Base-by-base conservation (phyloP, 2,113 vertebrate genomes). In the Gymnorhina tibicen region DNA sequence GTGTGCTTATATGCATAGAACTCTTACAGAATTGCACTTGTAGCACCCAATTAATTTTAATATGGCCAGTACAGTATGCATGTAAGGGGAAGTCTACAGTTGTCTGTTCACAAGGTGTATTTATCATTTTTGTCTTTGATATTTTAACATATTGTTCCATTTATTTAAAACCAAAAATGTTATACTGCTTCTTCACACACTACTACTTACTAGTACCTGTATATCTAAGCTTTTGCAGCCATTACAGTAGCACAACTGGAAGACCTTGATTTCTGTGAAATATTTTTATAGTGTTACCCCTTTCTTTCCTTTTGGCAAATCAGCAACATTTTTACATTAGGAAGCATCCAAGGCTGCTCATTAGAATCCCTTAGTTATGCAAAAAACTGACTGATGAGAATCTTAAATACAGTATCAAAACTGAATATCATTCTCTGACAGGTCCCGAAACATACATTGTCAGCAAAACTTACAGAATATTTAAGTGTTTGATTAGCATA, bases 241-340 rank as follows among this genome's bases (percentile, higher is more conserved):
- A 16, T 28, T 49, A 27, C 21, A 50, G 33, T 17, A 64, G 7
- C 21, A 59, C 6, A 55, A 12, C 6, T 50, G 23, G 32, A 63
- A 44, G 53, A 68, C 32, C 12, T 62, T 73, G 27, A 68, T 68
- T 68, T 85, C 10, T 53, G 16, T 49, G 21, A 82, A 64, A 10
- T 53, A 24, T 44, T 82, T 80, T 49, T 26, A 49, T 15, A 63
- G 3, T 6, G 19, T 53, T 63, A 68, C 3, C 4, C 2, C 2
- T 82, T 64, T 49, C 5, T 6, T 59, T 62, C 11, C 4, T 73
- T 89, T 68, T 60, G 8, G 96, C 81, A 98, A 98, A 97, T 98
- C 98, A 5, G 98, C 97, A 35, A 97, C 11, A 23, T 32, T 70
- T 76, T 58, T 77, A 16, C 5, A 37, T 69, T 37, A 78, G 4